phyloP scores from a whole-genome alignment of 1,140 invertebrate genomes.

The Pentalonia nigronervosa region DNA sequence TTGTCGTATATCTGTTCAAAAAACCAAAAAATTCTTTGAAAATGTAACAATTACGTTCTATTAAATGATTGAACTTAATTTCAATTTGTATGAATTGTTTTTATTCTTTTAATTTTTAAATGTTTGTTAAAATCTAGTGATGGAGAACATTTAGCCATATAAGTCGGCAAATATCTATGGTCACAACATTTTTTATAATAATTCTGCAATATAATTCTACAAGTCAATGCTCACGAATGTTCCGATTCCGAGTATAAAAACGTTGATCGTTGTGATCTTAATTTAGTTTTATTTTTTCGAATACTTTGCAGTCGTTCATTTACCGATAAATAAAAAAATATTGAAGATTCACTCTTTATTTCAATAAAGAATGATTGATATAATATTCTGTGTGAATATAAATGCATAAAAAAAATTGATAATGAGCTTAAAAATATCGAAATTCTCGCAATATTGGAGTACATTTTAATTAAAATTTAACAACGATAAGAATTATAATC shows the following conservation, averaged over 20 bases:
- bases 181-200: background rate
- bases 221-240: background rate
- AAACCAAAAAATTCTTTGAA: background rate
- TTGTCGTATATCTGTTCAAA: background rate
- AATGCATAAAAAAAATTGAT: background rate
- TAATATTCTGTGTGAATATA: too few relatives aligned
- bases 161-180: background rate
- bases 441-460: background rate
- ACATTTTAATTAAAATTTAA: background rate
- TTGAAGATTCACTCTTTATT: background rate
- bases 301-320: too few relatives aligned
- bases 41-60: background rate
- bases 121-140: background rate
- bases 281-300: background rate
- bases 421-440: background rate
- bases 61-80: background rate
- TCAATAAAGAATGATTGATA: background rate
- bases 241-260: too few relatives aligned
- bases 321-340: too few relatives aligned
- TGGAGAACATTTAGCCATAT: too few relatives aligned
- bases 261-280: background rate
- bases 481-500: background rate
- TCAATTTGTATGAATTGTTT: background rate
- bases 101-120: background rate
- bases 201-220: too few relatives aligned